A percentile compares a stretch with the other conserved stretches of the same genome.
These are phyloP conservation scores for Ceratosolen fusciceps DNA, from an alignment of 1,140 invertebrate species.

Conservation along the genomic window DNA sequence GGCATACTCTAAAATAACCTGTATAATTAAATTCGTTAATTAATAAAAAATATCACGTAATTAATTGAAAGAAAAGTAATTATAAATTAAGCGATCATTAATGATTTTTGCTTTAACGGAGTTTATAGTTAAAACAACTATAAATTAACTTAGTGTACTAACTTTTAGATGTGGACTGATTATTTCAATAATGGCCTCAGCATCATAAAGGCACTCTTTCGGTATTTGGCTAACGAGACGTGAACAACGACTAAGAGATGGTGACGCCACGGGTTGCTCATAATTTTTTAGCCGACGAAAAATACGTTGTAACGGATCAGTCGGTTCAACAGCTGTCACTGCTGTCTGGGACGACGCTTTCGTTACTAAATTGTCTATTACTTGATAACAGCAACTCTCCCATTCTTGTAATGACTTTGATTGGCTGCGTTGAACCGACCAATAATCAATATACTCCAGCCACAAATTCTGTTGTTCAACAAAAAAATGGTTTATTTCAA, in stretches of 20 bases:
- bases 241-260: constrained; percentile 62
- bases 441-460: constrained; percentile 79
- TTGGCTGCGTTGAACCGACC: constrained; percentile 72
- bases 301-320: constrained; percentile 72
- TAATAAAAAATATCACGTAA: not conserved
- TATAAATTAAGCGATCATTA: no score
- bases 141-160: no score
- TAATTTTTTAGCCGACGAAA: constrained; percentile 75
- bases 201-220: constrained; percentile 61
- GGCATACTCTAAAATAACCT: constrained; percentile 73
- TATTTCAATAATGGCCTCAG: constrained; percentile 58
- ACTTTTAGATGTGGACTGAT: constrained; percentile 73
- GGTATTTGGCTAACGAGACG: constrained; percentile 54
- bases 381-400: constrained; percentile 60
- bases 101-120: not conserved
- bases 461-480: constrained; percentile 70
- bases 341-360: constrained; percentile 51
- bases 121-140: no score
- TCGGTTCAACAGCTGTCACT: constrained; percentile 52
- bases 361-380: constrained; percentile 2
- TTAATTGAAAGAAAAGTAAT: no score
- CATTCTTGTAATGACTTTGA: constrained; percentile 70
- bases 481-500: no score
- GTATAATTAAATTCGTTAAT: not conserved
- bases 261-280: constrained; percentile 74